phyloP scores from a whole-genome alignment of 1,140 invertebrate species.

The Dolichoris vasculosae region DNA sequence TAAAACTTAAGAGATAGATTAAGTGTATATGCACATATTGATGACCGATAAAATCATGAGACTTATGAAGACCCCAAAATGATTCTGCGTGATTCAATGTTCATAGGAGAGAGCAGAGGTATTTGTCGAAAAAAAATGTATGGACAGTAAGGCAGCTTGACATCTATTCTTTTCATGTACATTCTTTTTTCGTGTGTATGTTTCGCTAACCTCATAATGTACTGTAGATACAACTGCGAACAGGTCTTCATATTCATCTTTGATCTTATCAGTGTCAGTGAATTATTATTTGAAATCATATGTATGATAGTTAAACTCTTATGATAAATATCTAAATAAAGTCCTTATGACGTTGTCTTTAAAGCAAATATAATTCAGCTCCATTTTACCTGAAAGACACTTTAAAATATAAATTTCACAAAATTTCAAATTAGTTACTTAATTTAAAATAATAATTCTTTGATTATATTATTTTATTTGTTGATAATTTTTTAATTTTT shows the following conservation, averaged over 20 bases:
- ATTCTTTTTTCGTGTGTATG: too few relatives aligned
- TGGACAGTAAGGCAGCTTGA: neutral
- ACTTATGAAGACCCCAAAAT: neutral
- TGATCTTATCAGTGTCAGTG: conserved; percentile 66
- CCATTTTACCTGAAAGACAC: neutral
- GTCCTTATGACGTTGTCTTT: conserved; percentile 45
- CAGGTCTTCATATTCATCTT: conserved; percentile 65
- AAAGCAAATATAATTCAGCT: neutral
- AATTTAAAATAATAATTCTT: too few relatives aligned
- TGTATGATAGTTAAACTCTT: conserved; percentile 58
- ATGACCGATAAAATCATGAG: neutral
- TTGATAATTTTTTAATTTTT: too few relatives aligned
- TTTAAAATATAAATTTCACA: too few relatives aligned
- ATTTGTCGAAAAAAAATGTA: neutral
- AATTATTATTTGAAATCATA: conserved; percentile 64
- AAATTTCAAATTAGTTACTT: too few relatives aligned
- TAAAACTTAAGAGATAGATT: neutral
- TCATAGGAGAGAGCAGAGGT: neutral
- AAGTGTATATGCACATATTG: neutral
- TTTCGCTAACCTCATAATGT: conserved; percentile 5
- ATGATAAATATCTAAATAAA: too few relatives aligned
- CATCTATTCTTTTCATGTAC: neutral
- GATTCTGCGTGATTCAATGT: conserved; percentile 7
- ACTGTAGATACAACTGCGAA: conserved; percentile 62
- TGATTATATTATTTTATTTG: too few relatives aligned